phyloP scores from a whole-genome alignment of 2,797 vertebrate species.

The Callimico goeldii region DNA sequence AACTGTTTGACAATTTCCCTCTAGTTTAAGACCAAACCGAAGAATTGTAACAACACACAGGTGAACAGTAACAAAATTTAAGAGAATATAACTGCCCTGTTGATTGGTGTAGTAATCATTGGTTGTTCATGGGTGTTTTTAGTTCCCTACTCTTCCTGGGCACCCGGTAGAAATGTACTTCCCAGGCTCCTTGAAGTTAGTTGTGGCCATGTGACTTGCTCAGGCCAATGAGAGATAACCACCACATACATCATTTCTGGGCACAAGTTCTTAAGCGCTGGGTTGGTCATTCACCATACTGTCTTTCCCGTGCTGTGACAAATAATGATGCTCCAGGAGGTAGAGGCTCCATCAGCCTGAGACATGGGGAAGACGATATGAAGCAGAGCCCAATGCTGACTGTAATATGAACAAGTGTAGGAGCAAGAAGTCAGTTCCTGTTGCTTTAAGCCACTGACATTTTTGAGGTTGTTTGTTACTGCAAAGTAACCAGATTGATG shows the following conservation, averaged over 20 bases:
- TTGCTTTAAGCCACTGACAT: neutral
- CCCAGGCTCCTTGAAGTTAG: neutral
- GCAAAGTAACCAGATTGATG: neutral
- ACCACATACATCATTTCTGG: too few species aligned
- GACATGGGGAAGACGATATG: neutral
- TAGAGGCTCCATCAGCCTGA: neutral
- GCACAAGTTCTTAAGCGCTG: neutral
- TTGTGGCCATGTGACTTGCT: neutral
- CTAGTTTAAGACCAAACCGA: neutral
- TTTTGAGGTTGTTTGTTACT: neutral
- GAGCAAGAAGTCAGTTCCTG: neutral
- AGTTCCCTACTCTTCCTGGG: neutral
- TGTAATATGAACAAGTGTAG: neutral
- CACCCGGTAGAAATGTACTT: neutral
- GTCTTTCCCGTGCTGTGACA: neutral
- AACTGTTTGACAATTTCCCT: neutral
- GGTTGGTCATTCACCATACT: neutral
- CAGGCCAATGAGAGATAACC: neutral
- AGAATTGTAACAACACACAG: neutral
- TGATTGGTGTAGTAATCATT: neutral
- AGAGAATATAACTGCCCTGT: fast-evolving
- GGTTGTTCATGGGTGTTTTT: neutral
- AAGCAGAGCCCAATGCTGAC: neutral
- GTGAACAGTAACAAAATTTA: neutral
- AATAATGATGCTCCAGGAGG: neutral